phyloP scores from a whole-genome alignment of 2,113 vertebrate genomes.

The Anas platyrhynchos region DNA sequence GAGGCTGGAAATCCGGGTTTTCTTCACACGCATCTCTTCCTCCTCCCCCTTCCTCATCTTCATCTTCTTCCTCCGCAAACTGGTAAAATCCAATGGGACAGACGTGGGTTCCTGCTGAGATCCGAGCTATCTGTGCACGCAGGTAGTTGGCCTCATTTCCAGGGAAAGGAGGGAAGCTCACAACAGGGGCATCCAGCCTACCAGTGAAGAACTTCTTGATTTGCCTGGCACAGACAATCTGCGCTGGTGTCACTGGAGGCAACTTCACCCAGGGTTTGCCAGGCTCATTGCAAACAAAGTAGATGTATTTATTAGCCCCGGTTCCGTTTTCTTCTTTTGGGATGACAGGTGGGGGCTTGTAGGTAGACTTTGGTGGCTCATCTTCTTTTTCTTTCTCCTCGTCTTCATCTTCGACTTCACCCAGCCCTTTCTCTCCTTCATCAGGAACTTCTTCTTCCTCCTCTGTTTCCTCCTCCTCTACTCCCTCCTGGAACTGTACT shows the following conservation, averaged over 20 bases:
- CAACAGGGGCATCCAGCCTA: constrained; percentile 80
- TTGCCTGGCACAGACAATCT: constrained; percentile 87
- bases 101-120: constrained; percentile 91
- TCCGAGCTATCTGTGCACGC: constrained; percentile 92
- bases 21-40: constrained; percentile 79
- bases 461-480: constrained; percentile 81
- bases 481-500: constrained; percentile 83
- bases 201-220: constrained; percentile 93
- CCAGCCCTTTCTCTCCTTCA: constrained; percentile 50
- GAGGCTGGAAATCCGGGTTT: constrained; percentile 90
- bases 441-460: constrained; percentile 63
- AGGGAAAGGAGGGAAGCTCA: constrained; percentile 91
- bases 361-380: constrained; percentile 80
- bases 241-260: constrained; percentile 87
- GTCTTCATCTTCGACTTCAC: constrained; percentile 21
- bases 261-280: constrained; percentile 89
- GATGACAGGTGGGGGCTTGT: constrained; percentile 80
- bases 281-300: constrained; percentile 92
- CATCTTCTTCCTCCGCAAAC: constrained; percentile 87
- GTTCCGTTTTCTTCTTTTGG: constrained; percentile 84
- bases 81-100: constrained; percentile 92
- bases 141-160: constrained; percentile 93
- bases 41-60: constrained; percentile 82
- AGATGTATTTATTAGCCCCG: constrained; percentile 92
- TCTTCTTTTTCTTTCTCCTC: constrained; percentile 60